phyloP scores from a whole-genome alignment of 1,140 invertebrate genomes.

The Leptonema lineaticorne region DNA sequence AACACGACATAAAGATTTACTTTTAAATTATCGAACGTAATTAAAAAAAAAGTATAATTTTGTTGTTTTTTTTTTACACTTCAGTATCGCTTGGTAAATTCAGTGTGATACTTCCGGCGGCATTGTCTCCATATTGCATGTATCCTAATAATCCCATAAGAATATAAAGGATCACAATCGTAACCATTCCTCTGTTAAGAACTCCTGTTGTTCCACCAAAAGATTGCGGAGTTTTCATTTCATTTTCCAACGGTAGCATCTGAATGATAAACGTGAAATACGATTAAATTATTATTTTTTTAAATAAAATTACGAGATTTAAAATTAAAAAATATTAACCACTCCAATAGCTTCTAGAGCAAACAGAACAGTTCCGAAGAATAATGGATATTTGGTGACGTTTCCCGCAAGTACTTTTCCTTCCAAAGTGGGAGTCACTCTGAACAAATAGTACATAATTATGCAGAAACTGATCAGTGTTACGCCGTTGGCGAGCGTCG shows the following conservation, averaged over 20 bases:
- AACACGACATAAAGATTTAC: no score
- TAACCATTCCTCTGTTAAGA: conserved; percentile 74
- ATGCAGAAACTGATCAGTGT: conserved; percentile 66
- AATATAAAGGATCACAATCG: conserved; percentile 70
- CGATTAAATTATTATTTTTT: conserved; percentile 3
- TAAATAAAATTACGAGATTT: no score
- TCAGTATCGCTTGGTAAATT: conserved; percentile 63
- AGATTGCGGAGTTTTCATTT: conserved; percentile 74
- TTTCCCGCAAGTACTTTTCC: conserved; percentile 50
- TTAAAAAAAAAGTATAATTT: neutral
- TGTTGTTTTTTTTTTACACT: conserved; percentile 51
- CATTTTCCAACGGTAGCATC: conserved; percentile 84
- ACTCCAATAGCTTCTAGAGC: conserved; percentile 68
- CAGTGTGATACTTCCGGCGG: conserved; percentile 68
- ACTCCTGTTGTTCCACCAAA: conserved; percentile 74
- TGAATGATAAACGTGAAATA: conserved; percentile 45
- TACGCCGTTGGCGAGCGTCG: conserved; percentile 69
- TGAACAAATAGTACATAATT: conserved; percentile 70
- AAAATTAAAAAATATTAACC: conserved; percentile 51
- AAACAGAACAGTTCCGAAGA: conserved; percentile 67
- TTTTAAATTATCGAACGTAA: no score
- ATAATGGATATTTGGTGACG: conserved; percentile 58
- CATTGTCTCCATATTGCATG: conserved; percentile 66
- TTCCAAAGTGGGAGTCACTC: conserved; percentile 57
- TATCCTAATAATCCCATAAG: conserved; percentile 80